A percentile compares a stretch with the other conserved stretches of the same genome.
Evolutionary conservation across 2,888 invertebrate species (phyloP).

Genomic region (Hololepta plana): DNA sequence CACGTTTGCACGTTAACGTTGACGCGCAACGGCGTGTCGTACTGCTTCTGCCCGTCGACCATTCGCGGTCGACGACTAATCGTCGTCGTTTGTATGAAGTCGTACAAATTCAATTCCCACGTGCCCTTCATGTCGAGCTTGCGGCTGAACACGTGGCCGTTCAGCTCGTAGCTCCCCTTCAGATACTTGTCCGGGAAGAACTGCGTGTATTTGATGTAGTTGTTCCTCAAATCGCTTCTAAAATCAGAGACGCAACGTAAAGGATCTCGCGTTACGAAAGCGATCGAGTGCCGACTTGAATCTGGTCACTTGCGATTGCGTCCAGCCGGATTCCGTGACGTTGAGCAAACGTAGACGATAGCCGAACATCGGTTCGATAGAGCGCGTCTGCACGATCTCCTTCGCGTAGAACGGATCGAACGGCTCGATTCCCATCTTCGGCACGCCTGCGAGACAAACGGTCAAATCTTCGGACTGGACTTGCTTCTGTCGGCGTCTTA

Average conservation of each 20-base stretch:
- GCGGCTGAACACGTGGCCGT: conserved; percentile 41
- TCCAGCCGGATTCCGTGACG: conserved; percentile 62
- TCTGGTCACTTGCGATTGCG: conserved; percentile 54
- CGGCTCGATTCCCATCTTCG: conserved; percentile 50
- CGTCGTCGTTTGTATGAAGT: conserved; percentile 45
- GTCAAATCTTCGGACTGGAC: background rate
- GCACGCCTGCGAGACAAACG: conserved; percentile 36
- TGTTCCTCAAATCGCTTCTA: conserved; percentile 46
- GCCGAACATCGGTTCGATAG: conserved; percentile 42
- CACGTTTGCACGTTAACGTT: conserved; percentile 56
- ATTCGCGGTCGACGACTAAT: conserved; percentile 35
- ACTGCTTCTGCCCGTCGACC: conserved; percentile 17
- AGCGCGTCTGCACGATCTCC: conserved; percentile 43
- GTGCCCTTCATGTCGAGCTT: conserved; percentile 43
- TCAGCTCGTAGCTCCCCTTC: conserved; percentile 46
- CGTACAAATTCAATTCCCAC: conserved; percentile 59
- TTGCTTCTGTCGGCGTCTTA: conserved; percentile 18
- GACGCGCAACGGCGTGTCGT: conserved; percentile 33
- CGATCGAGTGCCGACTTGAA: conserved; percentile 38
- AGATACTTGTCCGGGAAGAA: conserved; percentile 67
- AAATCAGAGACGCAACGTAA: too few relatives aligned
- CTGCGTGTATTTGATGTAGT: conserved; percentile 56
- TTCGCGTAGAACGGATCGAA: conserved; percentile 64
- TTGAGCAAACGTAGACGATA: conserved; percentile 54
- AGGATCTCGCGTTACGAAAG: too few relatives aligned